Conservation (phyloP, 2,797 vertebrate genomes). For the Heteromormyrus szaboi region DNA sequence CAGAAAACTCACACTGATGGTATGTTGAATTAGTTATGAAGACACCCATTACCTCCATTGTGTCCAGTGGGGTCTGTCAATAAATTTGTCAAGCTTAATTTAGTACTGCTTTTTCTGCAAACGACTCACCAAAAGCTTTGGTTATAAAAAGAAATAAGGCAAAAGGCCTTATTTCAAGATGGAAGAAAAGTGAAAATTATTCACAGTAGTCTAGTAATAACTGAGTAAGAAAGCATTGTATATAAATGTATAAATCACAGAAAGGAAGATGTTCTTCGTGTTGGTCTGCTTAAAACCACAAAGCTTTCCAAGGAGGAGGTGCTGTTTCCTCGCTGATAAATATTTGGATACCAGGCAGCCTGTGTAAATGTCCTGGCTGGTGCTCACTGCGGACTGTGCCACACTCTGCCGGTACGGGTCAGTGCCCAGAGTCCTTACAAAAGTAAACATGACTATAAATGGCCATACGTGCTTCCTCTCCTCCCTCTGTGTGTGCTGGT, state of each 20-base stretch:
- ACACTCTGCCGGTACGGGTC: slow-evolving; percentile 47
- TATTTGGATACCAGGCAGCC: slow-evolving; percentile 42
- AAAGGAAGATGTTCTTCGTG: background rate
- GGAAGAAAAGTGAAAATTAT: background rate
- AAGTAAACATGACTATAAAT: slow-evolving; percentile 78
- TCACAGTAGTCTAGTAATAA: background rate
- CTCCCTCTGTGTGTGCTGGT: slow-evolving; percentile 34
- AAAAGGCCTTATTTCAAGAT: background rate
- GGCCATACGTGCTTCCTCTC: slow-evolving; percentile 53
- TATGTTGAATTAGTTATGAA: background rate
- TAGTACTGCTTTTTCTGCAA: background rate
- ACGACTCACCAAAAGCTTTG: background rate
- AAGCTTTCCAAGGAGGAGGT: slow-evolving; percentile 41
- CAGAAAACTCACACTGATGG: background rate
- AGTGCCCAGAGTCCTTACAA: slow-evolving; percentile 57
- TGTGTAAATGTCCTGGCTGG: slow-evolving; percentile 45
- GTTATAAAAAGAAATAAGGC: background rate
- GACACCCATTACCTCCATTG: background rate
- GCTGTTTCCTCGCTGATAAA: slow-evolving; percentile 54
- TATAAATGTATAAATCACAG: background rate
- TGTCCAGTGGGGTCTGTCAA: background rate
- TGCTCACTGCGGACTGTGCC: slow-evolving; percentile 26
- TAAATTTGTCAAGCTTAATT: background rate
- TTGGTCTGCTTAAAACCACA: background rate
- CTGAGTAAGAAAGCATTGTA: background rate